Evolutionary conservation across 2,113 vertebrate genomes (phyloP), one percentile per base, ranked within the genome.

Genomic region (Origma solitaria): DNA sequence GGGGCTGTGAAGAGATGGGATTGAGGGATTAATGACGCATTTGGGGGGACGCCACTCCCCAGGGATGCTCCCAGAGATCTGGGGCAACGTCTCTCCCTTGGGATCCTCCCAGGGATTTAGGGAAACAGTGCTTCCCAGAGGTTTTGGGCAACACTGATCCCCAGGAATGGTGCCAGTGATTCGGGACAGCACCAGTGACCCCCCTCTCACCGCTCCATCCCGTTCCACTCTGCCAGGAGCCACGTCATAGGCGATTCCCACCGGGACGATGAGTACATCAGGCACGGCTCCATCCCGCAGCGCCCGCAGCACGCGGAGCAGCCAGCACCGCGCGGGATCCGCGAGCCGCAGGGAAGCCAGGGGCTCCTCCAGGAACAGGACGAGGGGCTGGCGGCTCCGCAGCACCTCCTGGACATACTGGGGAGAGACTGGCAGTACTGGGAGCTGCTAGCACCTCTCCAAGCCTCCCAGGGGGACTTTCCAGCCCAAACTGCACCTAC

Each of bases 361-460:
- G 1, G 92, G 91, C 93, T 98, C 97, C 76, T 94, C 98, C 94
- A 97, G 95, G 97, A 98, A 99, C 90, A 98, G 97, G 14, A 99
- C 81, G 30, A 99, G 83, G 4, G 98, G 97, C 86, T 99, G 98
- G 17, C 92, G 92, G 82, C 98, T 98, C 94, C 61, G 95, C 69
- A 99, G 97, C 94, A 99, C 96, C 96, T 99, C 98, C 93, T 98
- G 95, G 4, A 98, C 7, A 15, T 98, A 98, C 99, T 99, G 90
- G 2, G 8, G 57, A 49, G 33, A 45, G 6, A 53, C 38, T 7
- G 47, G n/a, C 28, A 75, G 30, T 60, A 8, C 53, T 53, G 53
- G 47, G 69, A 53, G n/a, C 78, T 30, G 61, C 45, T 38, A 12
- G 69, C 45, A 15, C 51, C 45, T 24, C 45, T 23, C 44, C 0